These are phyloP conservation scores for Micrastur ruficollis DNA, from an alignment of 2,797 vertebrate genomes.

Conservation along the genomic window DNA sequence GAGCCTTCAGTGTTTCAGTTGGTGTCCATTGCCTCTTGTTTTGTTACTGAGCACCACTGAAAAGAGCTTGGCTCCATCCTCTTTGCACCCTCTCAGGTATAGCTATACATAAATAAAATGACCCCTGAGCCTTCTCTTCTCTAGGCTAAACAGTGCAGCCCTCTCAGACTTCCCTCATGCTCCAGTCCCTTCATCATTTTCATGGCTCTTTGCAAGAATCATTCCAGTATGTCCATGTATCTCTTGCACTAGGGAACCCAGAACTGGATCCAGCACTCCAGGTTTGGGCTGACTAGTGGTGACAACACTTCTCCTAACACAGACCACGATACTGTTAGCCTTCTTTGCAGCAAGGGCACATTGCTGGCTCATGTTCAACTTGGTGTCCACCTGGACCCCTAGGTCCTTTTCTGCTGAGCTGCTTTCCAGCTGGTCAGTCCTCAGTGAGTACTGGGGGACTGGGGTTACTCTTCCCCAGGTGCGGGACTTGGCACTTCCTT, in stretches of 20 bases:
- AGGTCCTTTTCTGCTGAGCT: too few relatives aligned
- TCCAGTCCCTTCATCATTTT: not conserved
- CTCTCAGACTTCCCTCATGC: not conserved
- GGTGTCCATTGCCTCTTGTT: not conserved
- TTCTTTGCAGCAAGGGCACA: too few relatives aligned
- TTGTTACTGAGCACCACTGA: not conserved
- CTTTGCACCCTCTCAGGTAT: not conserved
- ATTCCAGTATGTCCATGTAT: not conserved
- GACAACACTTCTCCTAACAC: not conserved
- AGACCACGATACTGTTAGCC: too few relatives aligned
- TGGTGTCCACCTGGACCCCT: too few relatives aligned
- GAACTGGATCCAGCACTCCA: too few relatives aligned
- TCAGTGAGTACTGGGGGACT: not conserved
- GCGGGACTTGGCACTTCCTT: not conserved
- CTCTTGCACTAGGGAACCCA: not conserved
- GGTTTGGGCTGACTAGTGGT: not conserved
- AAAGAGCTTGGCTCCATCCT: not conserved
- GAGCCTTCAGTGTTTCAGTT: not conserved
- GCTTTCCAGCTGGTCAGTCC: not conserved
- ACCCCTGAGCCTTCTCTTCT: not conserved
- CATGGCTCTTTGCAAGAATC: not conserved
- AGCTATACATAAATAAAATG: not conserved
- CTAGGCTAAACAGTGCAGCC: not conserved
- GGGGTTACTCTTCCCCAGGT: not conserved
- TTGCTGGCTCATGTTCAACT: too few relatives aligned